These are phyloP conservation scores for Onthophagus taurus DNA, from an alignment of 1,140 invertebrate genomes.

Conservation along the genomic window DNA sequence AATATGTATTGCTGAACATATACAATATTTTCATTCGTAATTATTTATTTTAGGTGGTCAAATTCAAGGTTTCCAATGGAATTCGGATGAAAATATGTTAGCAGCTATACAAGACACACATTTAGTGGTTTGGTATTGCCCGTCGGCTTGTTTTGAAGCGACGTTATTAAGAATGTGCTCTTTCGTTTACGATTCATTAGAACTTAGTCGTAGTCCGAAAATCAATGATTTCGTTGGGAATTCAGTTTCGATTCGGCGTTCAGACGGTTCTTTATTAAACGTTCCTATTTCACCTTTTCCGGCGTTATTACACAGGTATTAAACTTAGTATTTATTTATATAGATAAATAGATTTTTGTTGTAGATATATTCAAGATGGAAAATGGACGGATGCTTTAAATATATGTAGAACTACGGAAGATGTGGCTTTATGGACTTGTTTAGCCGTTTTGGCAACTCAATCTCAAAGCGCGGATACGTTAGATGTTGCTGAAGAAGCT, in stretches of 20 bases:
- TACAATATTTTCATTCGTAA: too few relatives aligned
- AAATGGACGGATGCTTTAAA: constrained; percentile 69
- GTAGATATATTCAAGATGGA: constrained; percentile 44
- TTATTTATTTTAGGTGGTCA: constrained; percentile 49
- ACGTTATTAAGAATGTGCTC: constrained; percentile 49
- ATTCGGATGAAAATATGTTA: constrained; percentile 72
- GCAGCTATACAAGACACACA: constrained; percentile 73
- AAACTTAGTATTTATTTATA: not conserved
- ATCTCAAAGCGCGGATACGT: constrained; percentile 51
- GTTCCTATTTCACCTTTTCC: constrained; percentile 46
- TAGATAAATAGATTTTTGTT: constrained; percentile 4
- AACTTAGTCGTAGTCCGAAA: constrained; percentile 71
- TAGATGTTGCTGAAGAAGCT: constrained; percentile 82
- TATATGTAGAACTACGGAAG: constrained; percentile 70
- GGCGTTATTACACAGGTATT: constrained; percentile 37
- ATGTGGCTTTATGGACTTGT: constrained; percentile 81
- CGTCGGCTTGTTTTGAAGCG: constrained; percentile 63
- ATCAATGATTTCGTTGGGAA: constrained; percentile 71
- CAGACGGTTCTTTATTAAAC: constrained; percentile 46
- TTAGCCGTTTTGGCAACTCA: constrained; percentile 78
- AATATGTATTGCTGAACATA: too few relatives aligned
- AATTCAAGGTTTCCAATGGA: constrained; percentile 74
- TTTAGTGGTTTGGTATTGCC: constrained; percentile 80
- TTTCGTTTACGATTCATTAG: constrained; percentile 42
- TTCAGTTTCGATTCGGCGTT: constrained; percentile 50